phyloP scores from a whole-genome alignment of 53 echinoderm and acorn worm genomes.

The Echinometra lucunter region DNA sequence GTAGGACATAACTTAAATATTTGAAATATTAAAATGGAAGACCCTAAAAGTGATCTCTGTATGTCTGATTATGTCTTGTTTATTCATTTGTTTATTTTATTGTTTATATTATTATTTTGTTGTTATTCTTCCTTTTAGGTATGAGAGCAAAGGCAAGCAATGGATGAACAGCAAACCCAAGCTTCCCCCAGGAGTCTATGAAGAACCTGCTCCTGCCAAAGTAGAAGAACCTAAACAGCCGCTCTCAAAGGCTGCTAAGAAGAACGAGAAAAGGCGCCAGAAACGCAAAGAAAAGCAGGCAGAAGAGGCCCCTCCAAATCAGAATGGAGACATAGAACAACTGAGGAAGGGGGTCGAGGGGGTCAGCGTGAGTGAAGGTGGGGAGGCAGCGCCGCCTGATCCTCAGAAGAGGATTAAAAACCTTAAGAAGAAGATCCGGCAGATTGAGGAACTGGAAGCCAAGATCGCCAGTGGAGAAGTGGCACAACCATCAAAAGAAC shows the following conservation, averaged over 20 bases:
- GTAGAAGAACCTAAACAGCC: slow-evolving; percentile 31
- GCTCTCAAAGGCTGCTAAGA: slow-evolving; percentile 94
- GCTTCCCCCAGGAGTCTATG: slow-evolving; percentile 89
- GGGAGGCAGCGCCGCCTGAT: neutral
- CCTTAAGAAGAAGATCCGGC: slow-evolving; percentile 90
- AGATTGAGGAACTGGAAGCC: slow-evolving; percentile 91
- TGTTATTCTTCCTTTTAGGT: slow-evolving; percentile 76
- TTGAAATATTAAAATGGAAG: no score
- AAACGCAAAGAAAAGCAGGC: slow-evolving; percentile 82
- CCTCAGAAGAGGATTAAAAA: slow-evolving; percentile 90
- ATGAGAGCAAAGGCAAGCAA: slow-evolving; percentile 96
- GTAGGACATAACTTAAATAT: no score
- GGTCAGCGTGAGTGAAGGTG: neutral
- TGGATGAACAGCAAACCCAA: slow-evolving; percentile 94
- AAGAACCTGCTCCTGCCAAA: slow-evolving; percentile 57
- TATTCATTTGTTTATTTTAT: no score
- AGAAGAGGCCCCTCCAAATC: neutral
- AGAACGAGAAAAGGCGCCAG: slow-evolving; percentile 94
- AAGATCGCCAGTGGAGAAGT: slow-evolving; percentile 88
- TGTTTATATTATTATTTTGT: no score
- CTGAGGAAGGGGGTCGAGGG: slow-evolving; percentile 21
- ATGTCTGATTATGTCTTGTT: no score
- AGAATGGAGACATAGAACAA: slow-evolving; percentile 44
- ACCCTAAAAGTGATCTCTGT: no score
- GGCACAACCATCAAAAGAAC: slow-evolving; percentile 77